Base-by-base conservation (phyloP, 2,888 invertebrate species). In the Gryllus longicercus region DNA sequence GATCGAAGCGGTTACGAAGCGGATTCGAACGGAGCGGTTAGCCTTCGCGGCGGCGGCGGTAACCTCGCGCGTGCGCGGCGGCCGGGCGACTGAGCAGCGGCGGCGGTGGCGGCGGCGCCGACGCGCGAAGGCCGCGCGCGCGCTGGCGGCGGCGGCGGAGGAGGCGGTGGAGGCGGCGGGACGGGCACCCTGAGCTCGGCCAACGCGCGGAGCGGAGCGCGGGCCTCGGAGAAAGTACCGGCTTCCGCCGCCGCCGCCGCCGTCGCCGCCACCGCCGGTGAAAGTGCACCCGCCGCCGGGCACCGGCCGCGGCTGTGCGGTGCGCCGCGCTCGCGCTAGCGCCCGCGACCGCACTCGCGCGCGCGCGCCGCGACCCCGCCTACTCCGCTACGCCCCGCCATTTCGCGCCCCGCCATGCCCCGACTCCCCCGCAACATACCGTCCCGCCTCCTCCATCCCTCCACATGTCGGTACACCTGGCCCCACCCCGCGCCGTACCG, bases 191-290 rank as follows among this genome's bases (percentile, higher is more conserved):
- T 63, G 63, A 63, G 63, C 63, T 63, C 63, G 63, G 63, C 63
- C 63, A 63, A 63, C 63, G 63, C 63, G 63, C 63, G 63, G n/a
- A 63, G 63, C 63, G 14, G 63, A 63, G 63, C 63, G 63, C 63
- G 14, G 63, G 14, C 63, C 63, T 3, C 63, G 63, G 63, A 63
- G 63, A 63, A 63, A 63, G 63, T 63, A 63, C 16, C 63, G 63
- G 14, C n/a, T n/a, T n/a, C n/a, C n/a, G n/a, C n/a, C n/a, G n/a
- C n/a, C n/a, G n/a, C n/a, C n/a, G n/a, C n/a, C n/a, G n/a, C n/a
- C n/a, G n/a, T n/a, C n/a, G n/a, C n/a, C 63, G 63, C 63, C 18
- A 18, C 51, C 63, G 63, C n/a, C 63, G 63, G 63, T 18, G 63
- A 63, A 63, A 63, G 63, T 63, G 63, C 63, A n/a, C 63, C 5